phyloP scores from a whole-genome alignment of 2,888 invertebrate genomes.

The Cremastobaeus sp. region DNA sequence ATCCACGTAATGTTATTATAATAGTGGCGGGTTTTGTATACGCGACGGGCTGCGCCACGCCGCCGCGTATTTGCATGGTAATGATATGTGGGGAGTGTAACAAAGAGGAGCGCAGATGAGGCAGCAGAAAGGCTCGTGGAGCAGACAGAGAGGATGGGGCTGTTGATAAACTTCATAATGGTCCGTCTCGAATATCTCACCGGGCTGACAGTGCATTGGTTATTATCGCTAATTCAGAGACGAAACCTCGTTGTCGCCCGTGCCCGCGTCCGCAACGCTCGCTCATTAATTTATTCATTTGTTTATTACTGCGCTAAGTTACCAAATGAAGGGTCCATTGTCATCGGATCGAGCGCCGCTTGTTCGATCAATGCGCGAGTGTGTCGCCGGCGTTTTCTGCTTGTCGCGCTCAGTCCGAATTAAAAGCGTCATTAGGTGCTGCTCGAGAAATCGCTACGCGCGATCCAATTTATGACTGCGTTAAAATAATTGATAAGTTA shows the following conservation, averaged over 20 bases:
- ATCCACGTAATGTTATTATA: constrained; percentile 77
- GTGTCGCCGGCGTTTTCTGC: neutral
- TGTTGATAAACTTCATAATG: constrained; percentile 67
- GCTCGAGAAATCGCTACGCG: neutral
- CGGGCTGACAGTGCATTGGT: constrained; percentile 62
- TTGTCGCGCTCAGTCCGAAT: neutral
- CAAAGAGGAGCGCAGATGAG: constrained; percentile 58
- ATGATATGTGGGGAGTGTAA: constrained; percentile 72
- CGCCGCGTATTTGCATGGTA: constrained; percentile 73
- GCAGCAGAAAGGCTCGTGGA: constrained; percentile 44
- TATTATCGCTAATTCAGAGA: constrained; percentile 71
- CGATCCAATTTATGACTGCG: too few species aligned
- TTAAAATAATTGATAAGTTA: too few species aligned
- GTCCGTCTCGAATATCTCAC: constrained; percentile 70
- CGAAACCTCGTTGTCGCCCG: constrained; percentile 47
- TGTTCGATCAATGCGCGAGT: neutral
- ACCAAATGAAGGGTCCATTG: constrained; percentile 34
- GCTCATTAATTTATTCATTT: constrained; percentile 64
- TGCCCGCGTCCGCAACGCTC: too few species aligned
- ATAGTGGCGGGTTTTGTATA: constrained; percentile 76
- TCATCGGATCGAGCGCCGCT: neutral
- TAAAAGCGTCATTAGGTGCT: neutral
- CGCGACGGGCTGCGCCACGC: constrained; percentile 67
- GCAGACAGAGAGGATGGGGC: constrained; percentile 51
- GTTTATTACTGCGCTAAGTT: constrained; percentile 47